Evolutionary conservation across 2,113 vertebrate genomes (phyloP), one percentile per base, ranked within the genome.

Genomic region (Cebus imitator): DNA sequence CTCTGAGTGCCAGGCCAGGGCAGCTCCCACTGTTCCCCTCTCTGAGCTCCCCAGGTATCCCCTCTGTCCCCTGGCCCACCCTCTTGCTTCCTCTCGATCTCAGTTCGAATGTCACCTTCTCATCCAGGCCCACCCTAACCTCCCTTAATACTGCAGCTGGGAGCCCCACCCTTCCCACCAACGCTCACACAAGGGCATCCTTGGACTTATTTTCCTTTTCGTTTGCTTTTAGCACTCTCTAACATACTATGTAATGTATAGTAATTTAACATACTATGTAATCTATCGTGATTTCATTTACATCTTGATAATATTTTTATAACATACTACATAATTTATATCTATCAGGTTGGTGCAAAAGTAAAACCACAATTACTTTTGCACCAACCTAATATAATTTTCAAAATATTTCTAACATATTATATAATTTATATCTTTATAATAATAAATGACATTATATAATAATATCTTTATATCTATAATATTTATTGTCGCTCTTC

Each of bases 1-100:
- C 32, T 50, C 32, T 3, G 10, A 2, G 3, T 9, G 18, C 0
- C 7, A 10, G 21, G 1, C 20, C 37, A 23, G 45, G 78, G 4
- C 7, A 8, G 3, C 32, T 3, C 8, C 8, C 37, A 12, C 70
- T 23, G 4, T 3, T 27, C 20, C 21, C 40, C 40, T 45, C 13
- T 30, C 55, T 80, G 82, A 2, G 12, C 12, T 32, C 43, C 68
- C 40, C n/a, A 48, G n/a, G 21, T 25, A 37, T 10, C 18, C 6
- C 52, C 27, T 6, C 20, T 76, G 43, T 27, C 20, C 14, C 73
- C 27, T 18, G n/a, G 25, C 90, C 87, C 48, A 50, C 27, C 72
- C 25, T 37, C 55, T 35, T 50, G 45, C 45, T 68, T 87, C 43
- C 52, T 78, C n/a, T 11, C 1, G 14, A 37, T 91, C 70, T 88